phyloP scores from a whole-genome alignment of 2,113 vertebrate species.

The Balaenoptera acutorostrata region DNA sequence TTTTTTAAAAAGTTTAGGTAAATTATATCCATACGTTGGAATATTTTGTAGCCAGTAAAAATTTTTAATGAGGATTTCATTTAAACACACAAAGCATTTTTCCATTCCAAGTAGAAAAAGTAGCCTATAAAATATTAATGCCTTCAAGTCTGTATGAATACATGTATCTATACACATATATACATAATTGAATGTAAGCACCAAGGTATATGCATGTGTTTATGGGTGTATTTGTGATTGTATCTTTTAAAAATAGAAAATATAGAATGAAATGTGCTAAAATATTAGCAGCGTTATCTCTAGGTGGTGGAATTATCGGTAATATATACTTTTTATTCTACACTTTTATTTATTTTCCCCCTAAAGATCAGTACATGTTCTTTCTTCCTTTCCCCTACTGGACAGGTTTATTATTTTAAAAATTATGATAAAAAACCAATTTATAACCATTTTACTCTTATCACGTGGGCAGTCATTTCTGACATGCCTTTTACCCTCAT shows the following conservation, averaged over 20 bases:
- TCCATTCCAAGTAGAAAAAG: background rate
- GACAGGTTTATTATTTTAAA: background rate
- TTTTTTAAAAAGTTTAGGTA: background rate
- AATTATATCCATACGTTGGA: background rate
- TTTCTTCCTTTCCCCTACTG: background rate
- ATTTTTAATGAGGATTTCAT: background rate
- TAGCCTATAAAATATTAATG: background rate
- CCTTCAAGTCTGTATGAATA: conserved; percentile 2
- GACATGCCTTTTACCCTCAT: background rate
- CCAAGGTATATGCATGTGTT: background rate
- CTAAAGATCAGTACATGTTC: background rate
- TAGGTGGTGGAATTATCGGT: background rate
- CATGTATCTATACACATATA: background rate
- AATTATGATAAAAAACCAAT: background rate
- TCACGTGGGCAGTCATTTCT: background rate
- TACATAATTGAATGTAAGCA: background rate
- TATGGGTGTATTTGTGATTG: background rate
- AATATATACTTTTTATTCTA: background rate
- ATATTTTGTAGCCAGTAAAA: conserved; percentile 16
- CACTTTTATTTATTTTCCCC: background rate
- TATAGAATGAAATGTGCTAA: conserved; percentile 16
- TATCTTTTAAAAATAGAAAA: conserved; percentile 24
- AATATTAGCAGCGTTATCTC: background rate
- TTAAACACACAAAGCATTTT: conserved; percentile 2
- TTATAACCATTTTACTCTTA: background rate